Conservation (phyloP, 1,140 invertebrate genomes). For the Goniozus legneri region DNA sequence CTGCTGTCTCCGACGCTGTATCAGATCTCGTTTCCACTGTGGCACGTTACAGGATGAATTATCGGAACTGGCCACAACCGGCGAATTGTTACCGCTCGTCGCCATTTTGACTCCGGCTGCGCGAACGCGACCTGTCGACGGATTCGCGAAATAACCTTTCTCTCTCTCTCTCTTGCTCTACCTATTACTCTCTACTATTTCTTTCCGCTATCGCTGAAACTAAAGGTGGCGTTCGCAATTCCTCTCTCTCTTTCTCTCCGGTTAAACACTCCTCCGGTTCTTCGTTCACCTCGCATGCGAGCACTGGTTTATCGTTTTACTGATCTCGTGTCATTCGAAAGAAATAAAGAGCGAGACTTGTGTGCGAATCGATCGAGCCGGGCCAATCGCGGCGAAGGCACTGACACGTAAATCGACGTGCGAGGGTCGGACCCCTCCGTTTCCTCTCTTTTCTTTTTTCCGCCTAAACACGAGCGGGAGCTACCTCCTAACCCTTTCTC, state of each 20-base stretch:
- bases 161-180: conserved; percentile 6
- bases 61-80: conserved; percentile 16
- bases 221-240: neutral
- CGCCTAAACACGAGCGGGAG: too few species aligned
- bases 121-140: too few species aligned
- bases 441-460: too few species aligned
- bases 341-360: too few species aligned
- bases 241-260: conserved; percentile 8
- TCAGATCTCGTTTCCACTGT: conserved; percentile 73
- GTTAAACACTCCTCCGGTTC: conserved; percentile 5
- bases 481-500: too few species aligned
- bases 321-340: too few species aligned
- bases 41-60: conserved; percentile 36
- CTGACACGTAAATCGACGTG: too few species aligned
- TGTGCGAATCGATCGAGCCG: too few species aligned
- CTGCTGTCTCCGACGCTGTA: conserved; percentile 60
- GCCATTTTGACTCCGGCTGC: conserved; percentile 40
- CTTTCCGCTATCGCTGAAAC: conserved; percentile 12
- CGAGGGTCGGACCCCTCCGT: too few species aligned
- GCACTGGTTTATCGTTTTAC: too few species aligned
- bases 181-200: conserved; percentile 8
- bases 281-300: conserved; percentile 10
- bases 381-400: too few species aligned
- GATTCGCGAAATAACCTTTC: too few species aligned
- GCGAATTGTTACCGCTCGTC: conserved; percentile 27